These are phyloP conservation scores for Perizoma affinitatum DNA, from an alignment of 2,888 invertebrate genomes.

Conservation along the genomic window DNA sequence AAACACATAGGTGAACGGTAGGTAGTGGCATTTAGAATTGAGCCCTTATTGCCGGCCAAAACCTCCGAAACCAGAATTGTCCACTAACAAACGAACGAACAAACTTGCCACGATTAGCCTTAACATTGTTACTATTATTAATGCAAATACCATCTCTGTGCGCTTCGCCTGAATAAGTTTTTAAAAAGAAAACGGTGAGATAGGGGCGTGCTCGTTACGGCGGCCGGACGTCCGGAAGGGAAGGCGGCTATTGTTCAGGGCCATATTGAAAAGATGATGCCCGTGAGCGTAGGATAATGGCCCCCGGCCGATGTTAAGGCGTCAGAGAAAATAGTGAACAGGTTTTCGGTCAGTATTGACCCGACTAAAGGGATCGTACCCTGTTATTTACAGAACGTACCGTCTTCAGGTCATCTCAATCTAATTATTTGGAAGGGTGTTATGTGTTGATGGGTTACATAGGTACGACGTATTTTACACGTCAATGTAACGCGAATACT, in stretches of 20 bases:
- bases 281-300: slow-evolving; percentile 66
- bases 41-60: too few relatives aligned
- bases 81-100: too few relatives aligned
- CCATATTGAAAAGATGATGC: slow-evolving; percentile 79
- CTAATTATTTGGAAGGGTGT: slow-evolving; percentile 16
- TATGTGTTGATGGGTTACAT: background rate
- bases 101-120: too few relatives aligned
- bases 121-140: background rate
- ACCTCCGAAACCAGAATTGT: too few relatives aligned
- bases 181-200: slow-evolving; percentile 58
- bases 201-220: slow-evolving; percentile 67
- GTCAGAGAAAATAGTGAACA: slow-evolving; percentile 53
- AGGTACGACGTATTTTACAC: background rate
- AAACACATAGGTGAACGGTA: too few relatives aligned
- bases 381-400: slow-evolving; percentile 18
- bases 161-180: slow-evolving; percentile 35
- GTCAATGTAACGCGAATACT: background rate
- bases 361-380: slow-evolving; percentile 24
- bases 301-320: slow-evolving; percentile 44
- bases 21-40: too few relatives aligned
- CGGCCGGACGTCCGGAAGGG: slow-evolving; percentile 70
- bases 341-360: slow-evolving; percentile 44
- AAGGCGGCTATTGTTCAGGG: slow-evolving; percentile 70
- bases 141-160: slow-evolving; percentile 18
- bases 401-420: slow-evolving; percentile 13